Percentiles rank a stretch among this genome's conserved stretches.
Conservation (phyloP, 2,888 invertebrate species). For the Timandra comae region DNA sequence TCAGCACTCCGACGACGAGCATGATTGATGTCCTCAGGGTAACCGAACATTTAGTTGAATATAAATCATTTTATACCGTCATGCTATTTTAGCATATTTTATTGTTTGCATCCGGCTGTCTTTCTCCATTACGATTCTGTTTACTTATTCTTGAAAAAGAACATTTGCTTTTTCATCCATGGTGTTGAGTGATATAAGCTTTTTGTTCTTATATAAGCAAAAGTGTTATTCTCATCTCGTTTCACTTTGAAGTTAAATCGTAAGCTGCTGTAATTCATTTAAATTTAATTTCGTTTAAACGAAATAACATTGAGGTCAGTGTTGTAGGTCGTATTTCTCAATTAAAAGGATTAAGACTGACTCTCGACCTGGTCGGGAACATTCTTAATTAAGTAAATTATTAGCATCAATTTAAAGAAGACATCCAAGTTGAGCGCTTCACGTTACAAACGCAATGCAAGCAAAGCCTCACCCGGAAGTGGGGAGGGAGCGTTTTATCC, state of each 20-base stretch:
- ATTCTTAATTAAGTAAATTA: conserved; percentile 33
- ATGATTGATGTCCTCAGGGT: background rate
- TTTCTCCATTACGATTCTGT: background rate
- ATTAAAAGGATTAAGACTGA: conserved; percentile 28
- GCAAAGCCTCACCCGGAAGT: conserved; percentile 31
- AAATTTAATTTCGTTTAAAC: too few species aligned
- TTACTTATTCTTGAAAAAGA: too few species aligned
- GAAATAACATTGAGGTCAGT: too few species aligned
- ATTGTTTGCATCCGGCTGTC: background rate
- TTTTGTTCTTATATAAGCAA: too few species aligned
- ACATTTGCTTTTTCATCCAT: too few species aligned
- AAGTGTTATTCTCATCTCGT: too few species aligned
- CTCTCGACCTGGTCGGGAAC: conserved; percentile 19
- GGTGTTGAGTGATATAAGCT: too few species aligned
- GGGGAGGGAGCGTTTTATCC: conserved; percentile 24
- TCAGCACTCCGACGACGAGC: background rate
- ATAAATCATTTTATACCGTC: background rate
- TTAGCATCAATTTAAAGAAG: conserved; percentile 38
- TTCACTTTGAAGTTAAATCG: too few species aligned
- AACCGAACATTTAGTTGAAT: background rate
- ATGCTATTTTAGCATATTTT: background rate
- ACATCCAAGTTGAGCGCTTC: conserved; percentile 34
- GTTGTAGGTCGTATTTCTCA: conserved; percentile 19
- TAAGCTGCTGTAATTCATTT: too few species aligned
- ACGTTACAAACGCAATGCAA: conserved; percentile 34